Evolutionary conservation across 2,113 vertebrate genomes (phyloP).

Genomic region (Lathamus discolor): DNA sequence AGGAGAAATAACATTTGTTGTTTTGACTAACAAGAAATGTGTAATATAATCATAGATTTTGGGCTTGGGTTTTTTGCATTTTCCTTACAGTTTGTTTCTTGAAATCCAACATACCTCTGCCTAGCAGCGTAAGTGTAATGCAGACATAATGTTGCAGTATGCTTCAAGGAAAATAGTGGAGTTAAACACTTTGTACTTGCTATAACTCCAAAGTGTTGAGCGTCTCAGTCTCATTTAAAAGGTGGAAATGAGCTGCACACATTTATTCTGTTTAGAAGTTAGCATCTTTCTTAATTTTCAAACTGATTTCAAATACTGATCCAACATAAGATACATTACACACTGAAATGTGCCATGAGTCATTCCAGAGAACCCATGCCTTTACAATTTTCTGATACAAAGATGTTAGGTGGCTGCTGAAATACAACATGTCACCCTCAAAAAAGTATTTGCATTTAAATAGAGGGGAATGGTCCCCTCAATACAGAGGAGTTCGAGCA

Average conservation of each 20-base stretch:
- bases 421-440: background rate
- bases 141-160: background rate
- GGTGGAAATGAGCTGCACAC: background rate
- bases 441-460: background rate
- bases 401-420: background rate
- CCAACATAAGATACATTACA: background rate
- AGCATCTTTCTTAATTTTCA: background rate
- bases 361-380: background rate
- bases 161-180: background rate
- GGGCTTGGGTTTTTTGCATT: background rate
- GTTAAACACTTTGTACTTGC: background rate
- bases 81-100: background rate
- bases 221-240: background rate
- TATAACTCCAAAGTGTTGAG: background rate
- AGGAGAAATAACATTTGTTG: background rate
- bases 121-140: background rate
- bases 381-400: background rate
- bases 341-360: background rate
- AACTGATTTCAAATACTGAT: background rate
- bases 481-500: background rate
- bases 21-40: background rate
- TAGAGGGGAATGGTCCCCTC: background rate
- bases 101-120: background rate
- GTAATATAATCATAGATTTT: background rate
- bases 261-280: background rate